Conservation (phyloP, 2,797 vertebrate genomes). For the Diplodus puntazzo region DNA sequence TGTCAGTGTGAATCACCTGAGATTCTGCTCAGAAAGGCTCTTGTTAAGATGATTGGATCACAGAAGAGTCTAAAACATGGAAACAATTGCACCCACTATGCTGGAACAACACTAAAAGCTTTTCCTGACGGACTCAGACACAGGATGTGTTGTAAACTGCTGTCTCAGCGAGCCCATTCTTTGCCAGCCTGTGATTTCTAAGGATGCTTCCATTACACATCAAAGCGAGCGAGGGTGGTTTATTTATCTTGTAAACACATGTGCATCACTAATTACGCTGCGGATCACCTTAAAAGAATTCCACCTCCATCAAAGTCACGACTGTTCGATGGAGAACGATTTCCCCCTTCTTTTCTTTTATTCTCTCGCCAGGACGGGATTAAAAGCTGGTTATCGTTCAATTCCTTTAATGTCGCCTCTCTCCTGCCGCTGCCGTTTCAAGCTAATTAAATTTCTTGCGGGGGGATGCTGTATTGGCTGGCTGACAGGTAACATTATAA, state of each 20-base stretch:
- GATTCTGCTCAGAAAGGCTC: constrained; percentile 6
- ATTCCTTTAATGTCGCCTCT: constrained; percentile 79
- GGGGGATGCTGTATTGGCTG: constrained; percentile 75
- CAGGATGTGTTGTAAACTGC: constrained; percentile 57
- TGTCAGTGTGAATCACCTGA: constrained; percentile 8
- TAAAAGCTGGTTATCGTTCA: constrained; percentile 81
- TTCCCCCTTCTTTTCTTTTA: constrained; percentile 67
- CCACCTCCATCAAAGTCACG: constrained; percentile 80
- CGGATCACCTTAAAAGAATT: constrained; percentile 76
- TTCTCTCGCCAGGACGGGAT: constrained; percentile 78
- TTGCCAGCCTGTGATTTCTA: constrained; percentile 50
- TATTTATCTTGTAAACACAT: constrained; percentile 82
- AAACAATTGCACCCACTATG: constrained; percentile 25
- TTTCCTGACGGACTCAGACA: constrained; percentile 32
- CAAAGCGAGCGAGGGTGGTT: constrained; percentile 66
- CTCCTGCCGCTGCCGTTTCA: constrained; percentile 72
- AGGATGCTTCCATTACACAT: constrained; percentile 69
- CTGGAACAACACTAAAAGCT: constrained; percentile 37
- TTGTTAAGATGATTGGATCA: constrained; percentile 22
- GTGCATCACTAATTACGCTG: constrained; percentile 76
- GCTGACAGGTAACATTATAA: constrained; percentile 85
- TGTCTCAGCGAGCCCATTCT: constrained; percentile 50
- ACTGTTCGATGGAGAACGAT: constrained; percentile 73
- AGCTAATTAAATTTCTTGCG: constrained; percentile 84
- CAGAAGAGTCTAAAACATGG: constrained; percentile 5